Conservation (phyloP, 2,113 vertebrate species). For the Halichoeres trimaculatus region DNA sequence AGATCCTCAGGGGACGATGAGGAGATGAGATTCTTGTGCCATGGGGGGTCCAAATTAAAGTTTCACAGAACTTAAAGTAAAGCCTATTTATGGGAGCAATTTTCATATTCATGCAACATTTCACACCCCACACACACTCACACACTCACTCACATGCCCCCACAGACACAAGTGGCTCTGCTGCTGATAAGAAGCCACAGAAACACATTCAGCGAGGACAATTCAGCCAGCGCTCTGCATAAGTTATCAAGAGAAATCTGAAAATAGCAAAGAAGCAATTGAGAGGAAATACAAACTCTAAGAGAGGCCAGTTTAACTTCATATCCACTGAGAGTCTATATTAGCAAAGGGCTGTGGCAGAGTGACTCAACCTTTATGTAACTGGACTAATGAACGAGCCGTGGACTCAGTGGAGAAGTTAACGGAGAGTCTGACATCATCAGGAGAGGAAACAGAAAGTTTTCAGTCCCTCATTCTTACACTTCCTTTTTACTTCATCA, state of each 20-base stretch:
- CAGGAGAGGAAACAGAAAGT: background rate
- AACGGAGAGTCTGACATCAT: conserved; percentile 21
- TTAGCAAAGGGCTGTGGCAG: conserved; percentile 27
- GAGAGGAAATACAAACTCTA: conserved; percentile 34
- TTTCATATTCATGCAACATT: conserved; percentile 74
- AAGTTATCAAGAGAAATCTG: conserved; percentile 32
- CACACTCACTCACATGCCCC: conserved; percentile 4
- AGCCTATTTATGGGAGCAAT: conserved; percentile 71
- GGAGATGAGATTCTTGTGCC: conserved; percentile 62
- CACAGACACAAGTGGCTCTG: conserved; percentile 43
- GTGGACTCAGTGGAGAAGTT: conserved; percentile 3
- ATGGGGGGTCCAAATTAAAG: conserved; percentile 62
- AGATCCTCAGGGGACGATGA: conserved; percentile 36
- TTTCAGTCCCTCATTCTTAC: no score
- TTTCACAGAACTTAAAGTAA: conserved; percentile 71
- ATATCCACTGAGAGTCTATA: conserved; percentile 37
- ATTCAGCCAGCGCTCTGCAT: conserved; percentile 36
- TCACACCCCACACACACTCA: conserved; percentile 38
- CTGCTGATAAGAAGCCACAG: conserved; percentile 30
- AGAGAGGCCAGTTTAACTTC: conserved; percentile 31
- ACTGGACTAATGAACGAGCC: conserved; percentile 47
- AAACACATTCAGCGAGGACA: conserved; percentile 38
- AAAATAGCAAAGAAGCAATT: conserved; percentile 58
- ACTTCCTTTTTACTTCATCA: no score
- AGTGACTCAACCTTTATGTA: conserved; percentile 43